These are phyloP conservation scores for Hyperoplus lanceolatus DNA, from an alignment of 2,797 vertebrate genomes.

Conservation along the genomic window DNA sequence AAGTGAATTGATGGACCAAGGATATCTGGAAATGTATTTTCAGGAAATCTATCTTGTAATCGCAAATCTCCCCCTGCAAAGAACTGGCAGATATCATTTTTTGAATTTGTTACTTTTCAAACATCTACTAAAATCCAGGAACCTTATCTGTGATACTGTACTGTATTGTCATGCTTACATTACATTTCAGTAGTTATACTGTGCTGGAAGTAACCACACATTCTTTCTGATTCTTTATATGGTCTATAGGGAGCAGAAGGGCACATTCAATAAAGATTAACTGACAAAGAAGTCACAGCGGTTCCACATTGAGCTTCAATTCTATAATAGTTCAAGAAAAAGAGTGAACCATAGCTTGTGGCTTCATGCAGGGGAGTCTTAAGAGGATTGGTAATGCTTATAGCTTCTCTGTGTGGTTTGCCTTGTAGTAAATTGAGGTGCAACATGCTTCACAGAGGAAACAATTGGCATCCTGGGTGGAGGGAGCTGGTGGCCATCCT, in stretches of 20 bases:
- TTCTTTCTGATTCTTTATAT: not conserved
- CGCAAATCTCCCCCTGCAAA: not conserved
- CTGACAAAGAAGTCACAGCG: not conserved
- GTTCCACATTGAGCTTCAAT: constrained; percentile 15
- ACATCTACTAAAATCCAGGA: not conserved
- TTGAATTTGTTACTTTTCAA: not conserved
- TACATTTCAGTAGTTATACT: not conserved
- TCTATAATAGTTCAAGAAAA: constrained; percentile 2
- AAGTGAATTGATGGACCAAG: not conserved
- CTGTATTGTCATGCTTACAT: not conserved
- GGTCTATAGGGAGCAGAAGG: not conserved
- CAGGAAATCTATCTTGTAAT: not conserved
- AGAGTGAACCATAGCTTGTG: constrained; percentile 18
- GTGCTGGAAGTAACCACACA: not conserved
- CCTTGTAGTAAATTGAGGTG: constrained; percentile 32
- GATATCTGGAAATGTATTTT: not conserved
- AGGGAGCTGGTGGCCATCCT: constrained; percentile 17
- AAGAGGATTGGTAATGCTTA: constrained; percentile 48
- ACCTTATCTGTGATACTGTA: not conserved
- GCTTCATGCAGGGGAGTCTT: constrained; percentile 22
- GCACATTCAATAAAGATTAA: not conserved
- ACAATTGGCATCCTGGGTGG: constrained; percentile 46
- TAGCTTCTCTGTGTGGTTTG: constrained; percentile 23
- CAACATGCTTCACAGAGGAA: constrained; percentile 37
- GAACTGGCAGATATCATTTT: not conserved